Percentiles rank a stretch among this genome's conserved stretches.
phyloP scores from a whole-genome alignment of 2,888 invertebrate species.

The Mythimna ferrago region DNA sequence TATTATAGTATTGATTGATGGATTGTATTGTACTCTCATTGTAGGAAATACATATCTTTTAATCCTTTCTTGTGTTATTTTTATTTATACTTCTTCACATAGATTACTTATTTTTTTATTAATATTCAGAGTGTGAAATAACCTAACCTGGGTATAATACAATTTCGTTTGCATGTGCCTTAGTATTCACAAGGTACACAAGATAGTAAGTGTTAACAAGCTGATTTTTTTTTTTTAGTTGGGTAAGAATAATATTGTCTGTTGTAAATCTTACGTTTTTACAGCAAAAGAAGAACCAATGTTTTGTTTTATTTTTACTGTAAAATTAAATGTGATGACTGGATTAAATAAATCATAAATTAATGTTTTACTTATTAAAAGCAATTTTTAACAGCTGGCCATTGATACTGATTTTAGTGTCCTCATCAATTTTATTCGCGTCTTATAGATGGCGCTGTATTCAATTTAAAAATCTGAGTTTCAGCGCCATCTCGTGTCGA shows the following conservation, averaged over 20 bases:
- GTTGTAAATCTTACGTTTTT: not conserved
- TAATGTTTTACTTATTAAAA: constrained; percentile 1
- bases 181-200: too few species aligned
- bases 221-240: not conserved
- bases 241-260: not conserved
- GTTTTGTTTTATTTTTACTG: not conserved
- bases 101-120: not conserved
- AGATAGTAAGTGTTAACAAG: not conserved
- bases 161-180: not conserved
- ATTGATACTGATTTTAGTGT: not conserved
- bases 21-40: not conserved
- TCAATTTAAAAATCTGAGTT: not conserved
- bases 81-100: not conserved
- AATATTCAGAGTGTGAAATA: not conserved
- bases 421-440: not conserved
- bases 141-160: not conserved
- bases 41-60: not conserved
- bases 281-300: not conserved
- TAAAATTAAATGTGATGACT: constrained; percentile 6
- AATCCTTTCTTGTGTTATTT: not conserved
- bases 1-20: not conserved
- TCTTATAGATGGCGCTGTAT: not conserved
- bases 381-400: not conserved
- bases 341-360: constrained; percentile 11
- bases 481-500: constrained; percentile 32